phyloP scores from a whole-genome alignment of 1,140 invertebrate species.

The Drosophila fuyamai region DNA sequence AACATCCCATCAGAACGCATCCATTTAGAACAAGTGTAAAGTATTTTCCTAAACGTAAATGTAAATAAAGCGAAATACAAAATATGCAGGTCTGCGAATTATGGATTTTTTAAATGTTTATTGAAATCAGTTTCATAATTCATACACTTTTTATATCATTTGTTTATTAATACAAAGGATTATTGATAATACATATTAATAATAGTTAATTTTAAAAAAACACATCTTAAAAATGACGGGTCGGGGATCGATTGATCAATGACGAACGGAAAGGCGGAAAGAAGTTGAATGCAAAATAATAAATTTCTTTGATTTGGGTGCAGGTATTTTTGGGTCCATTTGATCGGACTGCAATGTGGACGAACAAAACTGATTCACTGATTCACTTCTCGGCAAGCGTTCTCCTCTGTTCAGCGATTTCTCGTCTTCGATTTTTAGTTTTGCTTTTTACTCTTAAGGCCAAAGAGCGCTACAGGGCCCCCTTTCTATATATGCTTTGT shows the following conservation, averaged over 20 bases:
- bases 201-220: conserved; percentile 69
- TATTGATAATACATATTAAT: conserved; percentile 80
- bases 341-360: conserved; percentile 35
- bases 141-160: conserved; percentile 74
- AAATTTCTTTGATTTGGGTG: conserved; percentile 16
- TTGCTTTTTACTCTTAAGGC: conserved; percentile 58
- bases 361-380: conserved; percentile 74
- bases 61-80: conserved; percentile 42
- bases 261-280: conserved; percentile 37
- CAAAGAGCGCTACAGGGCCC: conserved; percentile 59
- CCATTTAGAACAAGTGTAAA: conserved; percentile 51
- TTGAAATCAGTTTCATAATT: conserved; percentile 76
- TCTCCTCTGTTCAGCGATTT: conserved; percentile 37
- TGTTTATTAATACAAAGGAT: conserved; percentile 81
- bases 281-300: conserved; percentile 18
- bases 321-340: conserved; percentile 10
- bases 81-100: conserved; percentile 1
- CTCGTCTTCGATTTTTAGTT: conserved; percentile 27
- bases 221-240: conserved; percentile 74
- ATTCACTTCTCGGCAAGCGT: conserved; percentile 73
- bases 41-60: conserved; percentile 68
- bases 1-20: conserved; percentile 61
- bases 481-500: conserved; percentile 48
- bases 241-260: conserved; percentile 15
- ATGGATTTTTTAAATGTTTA: conserved; percentile 74